Evolutionary conservation across 1,140 invertebrate genomes (phyloP).

Genomic region (Calephelis virginiensis): DNA sequence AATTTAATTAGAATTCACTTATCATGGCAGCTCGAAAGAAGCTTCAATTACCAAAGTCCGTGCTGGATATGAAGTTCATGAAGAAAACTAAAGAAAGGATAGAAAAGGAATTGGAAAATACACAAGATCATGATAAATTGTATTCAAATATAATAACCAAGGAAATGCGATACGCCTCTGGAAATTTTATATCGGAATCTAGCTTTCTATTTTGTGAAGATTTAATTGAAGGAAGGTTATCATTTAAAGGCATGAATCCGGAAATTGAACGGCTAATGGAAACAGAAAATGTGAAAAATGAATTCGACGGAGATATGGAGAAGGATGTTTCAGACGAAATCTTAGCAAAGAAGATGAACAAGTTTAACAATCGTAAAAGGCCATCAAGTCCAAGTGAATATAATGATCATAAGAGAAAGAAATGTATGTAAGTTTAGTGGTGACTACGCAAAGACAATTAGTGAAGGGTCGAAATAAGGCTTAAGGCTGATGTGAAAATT

Average conservation of each 20-base stretch:
- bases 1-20: not conserved
- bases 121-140: conserved; percentile 82
- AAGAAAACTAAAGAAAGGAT: conserved; percentile 91
- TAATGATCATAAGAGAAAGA: conserved; percentile 40
- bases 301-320: conserved; percentile 68
- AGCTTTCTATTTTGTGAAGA: conserved; percentile 88
- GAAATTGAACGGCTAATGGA: conserved; percentile 90
- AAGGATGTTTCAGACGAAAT: conserved; percentile 84
- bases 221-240: conserved; percentile 88
- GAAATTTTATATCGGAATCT: conserved; percentile 85
- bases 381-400: conserved; percentile 40
- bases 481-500: too few relatives aligned
- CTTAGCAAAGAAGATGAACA: conserved; percentile 80
- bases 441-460: too few relatives aligned
- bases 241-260: conserved; percentile 93
- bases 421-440: conserved; percentile 19
- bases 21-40: conserved; percentile 46
- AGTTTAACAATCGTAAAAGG: conserved; percentile 52
- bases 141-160: conserved; percentile 83
- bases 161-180: conserved; percentile 79
- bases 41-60: conserved; percentile 82
- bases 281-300: conserved; percentile 61
- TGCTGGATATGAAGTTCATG: conserved; percentile 94
- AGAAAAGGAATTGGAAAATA: conserved; percentile 86
- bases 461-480: too few relatives aligned